A percentile compares a stretch with the other conserved stretches of the same genome.
Conservation (phyloP, 2,888 invertebrate species). For the Anodontia alba region DNA sequence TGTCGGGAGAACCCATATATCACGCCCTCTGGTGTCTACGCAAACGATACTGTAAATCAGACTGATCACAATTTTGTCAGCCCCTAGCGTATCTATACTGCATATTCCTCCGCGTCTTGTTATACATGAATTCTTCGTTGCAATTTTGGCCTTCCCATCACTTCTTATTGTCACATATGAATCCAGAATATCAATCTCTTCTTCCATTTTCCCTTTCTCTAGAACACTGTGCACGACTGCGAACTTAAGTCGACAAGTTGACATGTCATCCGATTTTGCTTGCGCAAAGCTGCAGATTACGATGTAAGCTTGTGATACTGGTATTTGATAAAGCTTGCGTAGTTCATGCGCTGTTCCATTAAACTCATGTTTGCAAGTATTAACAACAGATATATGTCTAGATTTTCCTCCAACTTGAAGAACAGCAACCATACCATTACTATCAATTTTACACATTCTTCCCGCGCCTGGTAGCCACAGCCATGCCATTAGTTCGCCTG, state of each 20-base stretch:
- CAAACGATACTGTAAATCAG: neutral
- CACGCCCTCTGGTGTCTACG: neutral
- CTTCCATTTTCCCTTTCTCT: neutral
- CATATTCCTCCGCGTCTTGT: neutral
- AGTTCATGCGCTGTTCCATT: neutral
- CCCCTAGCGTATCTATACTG: neutral
- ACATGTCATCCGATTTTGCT: too few relatives aligned
- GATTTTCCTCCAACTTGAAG: neutral
- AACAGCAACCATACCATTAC: neutral
- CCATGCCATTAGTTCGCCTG: neutral
- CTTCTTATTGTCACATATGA: neutral
- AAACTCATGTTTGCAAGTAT: neutral
- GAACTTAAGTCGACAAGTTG: neutral
- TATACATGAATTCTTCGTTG: neutral
- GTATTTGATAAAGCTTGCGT: neutral
- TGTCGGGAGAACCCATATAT: neutral
- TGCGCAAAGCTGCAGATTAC: neutral
- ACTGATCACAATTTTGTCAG: neutral
- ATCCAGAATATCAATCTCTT: neutral
- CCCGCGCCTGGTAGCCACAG: neutral
- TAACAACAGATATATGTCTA: neutral
- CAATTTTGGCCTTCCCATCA: neutral
- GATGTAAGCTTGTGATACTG: neutral
- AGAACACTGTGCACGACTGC: neutral
- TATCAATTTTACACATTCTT: neutral